A percentile compares a stretch with the other conserved stretches of the same genome.
phyloP scores from a whole-genome alignment of 2,888 invertebrate genomes.

The Kuschelorhynchus macadamiae region DNA sequence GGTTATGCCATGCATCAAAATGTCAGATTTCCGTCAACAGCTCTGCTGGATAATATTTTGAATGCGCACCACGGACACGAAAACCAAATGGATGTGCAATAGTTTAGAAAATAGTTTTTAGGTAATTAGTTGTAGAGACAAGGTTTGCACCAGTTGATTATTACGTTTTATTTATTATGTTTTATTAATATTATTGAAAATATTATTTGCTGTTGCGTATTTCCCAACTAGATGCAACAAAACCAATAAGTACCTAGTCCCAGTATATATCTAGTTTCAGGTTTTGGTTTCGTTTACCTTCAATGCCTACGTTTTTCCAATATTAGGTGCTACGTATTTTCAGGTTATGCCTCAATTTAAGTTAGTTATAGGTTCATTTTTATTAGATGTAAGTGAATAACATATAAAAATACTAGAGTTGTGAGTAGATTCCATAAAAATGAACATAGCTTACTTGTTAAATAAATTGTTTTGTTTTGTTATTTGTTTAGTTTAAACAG shows the following conservation, averaged over 20 bases:
- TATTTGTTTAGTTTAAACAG: background rate
- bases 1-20: no score
- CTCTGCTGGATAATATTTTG: no score
- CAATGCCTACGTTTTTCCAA: no score
- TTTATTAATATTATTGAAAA: background rate
- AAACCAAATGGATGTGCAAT: no score
- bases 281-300: background rate
- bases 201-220: no score
- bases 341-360: background rate
- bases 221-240: background rate
- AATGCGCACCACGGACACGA: no score
- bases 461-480: background rate
- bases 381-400: background rate
- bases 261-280: background rate
- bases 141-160: no score
- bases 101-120: no score
- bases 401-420: background rate
- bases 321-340: no score
- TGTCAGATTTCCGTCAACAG: no score
- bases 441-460: conserved; percentile 1
- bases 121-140: no score
- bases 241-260: background rate
- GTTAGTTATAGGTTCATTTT: background rate
- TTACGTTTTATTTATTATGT: no score
- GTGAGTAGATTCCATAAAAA: background rate